phyloP scores from a whole-genome alignment of 2,113 vertebrate species.

The Acanthisitta chloris region DNA sequence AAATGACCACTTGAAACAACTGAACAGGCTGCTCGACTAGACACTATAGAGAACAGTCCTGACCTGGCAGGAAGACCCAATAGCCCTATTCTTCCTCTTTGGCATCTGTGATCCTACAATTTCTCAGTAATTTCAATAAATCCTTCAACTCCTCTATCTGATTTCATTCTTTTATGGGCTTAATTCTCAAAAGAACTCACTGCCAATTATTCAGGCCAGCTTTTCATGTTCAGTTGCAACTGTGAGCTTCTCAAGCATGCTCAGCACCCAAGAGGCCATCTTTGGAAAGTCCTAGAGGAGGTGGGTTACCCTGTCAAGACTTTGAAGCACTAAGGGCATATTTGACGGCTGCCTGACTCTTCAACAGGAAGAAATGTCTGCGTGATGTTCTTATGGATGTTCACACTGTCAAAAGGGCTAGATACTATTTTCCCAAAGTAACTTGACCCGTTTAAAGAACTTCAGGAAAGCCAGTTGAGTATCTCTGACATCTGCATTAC shows the following conservation, averaged over 20 bases:
- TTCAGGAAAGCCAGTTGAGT: slow-evolving; percentile 22
- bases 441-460: slow-evolving; percentile 32
- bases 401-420: slow-evolving; percentile 36
- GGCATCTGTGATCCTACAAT: slow-evolving; percentile 6
- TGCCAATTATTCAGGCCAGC: neutral
- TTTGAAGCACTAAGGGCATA: neutral
- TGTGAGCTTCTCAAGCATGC: neutral
- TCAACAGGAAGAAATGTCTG: slow-evolving; percentile 22
- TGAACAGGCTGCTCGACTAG: neutral
- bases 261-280: neutral
- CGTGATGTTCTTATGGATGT: neutral
- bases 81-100: slow-evolving; percentile 46
- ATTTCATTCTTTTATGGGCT: neutral
- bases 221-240: neutral
- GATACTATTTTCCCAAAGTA: slow-evolving; percentile 29
- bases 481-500: slow-evolving; percentile 51
- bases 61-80: slow-evolving; percentile 38
- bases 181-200: neutral
- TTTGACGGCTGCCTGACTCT: neutral
- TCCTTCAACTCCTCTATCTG: slow-evolving; percentile 20
- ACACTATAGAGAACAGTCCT: neutral
- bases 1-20: neutral
- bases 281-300: neutral
- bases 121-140: slow-evolving; percentile 36
- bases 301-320: neutral